Conservation (phyloP, 2,113 vertebrate species). For the Synodontis membranacea region DNA sequence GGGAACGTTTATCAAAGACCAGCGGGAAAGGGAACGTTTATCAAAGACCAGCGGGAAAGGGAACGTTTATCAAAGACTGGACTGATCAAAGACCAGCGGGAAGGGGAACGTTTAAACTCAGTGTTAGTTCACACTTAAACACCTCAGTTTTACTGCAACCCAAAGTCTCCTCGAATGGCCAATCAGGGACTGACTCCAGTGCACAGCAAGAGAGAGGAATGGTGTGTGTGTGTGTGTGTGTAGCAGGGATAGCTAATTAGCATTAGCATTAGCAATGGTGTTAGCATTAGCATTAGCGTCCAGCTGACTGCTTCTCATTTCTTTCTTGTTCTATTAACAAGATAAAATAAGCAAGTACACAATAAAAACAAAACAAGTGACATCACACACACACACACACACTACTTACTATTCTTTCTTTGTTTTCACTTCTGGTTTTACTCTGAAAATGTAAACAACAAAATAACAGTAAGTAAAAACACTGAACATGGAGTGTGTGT, state of each 20-base stretch:
- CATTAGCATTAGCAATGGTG: conserved; percentile 9
- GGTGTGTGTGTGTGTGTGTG: not conserved
- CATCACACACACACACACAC: not conserved
- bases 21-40: too few relatives aligned
- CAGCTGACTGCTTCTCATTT: conserved; percentile 51
- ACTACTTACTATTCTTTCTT: conserved; percentile 92
- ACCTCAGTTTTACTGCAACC: not conserved
- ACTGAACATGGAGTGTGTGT: not conserved
- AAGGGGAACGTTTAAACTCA: too few relatives aligned
- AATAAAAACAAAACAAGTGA: not conserved
- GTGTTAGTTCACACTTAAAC: too few relatives aligned
- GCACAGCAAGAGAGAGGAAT: not conserved
- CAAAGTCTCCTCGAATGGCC: not conserved
- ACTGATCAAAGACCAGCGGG: too few relatives aligned
- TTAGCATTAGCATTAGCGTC: conserved; percentile 23
- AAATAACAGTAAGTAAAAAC: not conserved
- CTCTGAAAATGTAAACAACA: conserved; percentile 69
- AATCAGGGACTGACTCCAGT: not conserved
- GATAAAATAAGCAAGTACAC: not conserved
- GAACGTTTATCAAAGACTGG: too few relatives aligned
- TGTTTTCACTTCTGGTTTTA: conserved; percentile 84
- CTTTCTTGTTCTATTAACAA: conserved; percentile 16
- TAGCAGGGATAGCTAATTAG: conserved; percentile 28
- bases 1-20: too few relatives aligned
- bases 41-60: too few relatives aligned